phyloP scores from a whole-genome alignment of 2,888 invertebrate species.

The Zonitis immaculata region DNA sequence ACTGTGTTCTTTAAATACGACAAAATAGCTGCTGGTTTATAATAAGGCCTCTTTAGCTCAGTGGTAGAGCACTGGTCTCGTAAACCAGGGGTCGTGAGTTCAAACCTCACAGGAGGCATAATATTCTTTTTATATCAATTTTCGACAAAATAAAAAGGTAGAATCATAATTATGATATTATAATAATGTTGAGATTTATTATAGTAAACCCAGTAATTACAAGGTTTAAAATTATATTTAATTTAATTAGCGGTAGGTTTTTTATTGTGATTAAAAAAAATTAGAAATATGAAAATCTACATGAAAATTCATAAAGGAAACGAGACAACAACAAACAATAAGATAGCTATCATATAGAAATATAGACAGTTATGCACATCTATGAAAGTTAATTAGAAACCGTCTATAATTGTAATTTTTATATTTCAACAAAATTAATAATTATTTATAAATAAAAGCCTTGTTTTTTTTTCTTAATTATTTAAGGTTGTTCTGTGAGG shows the following conservation, averaged over 20 bases:
- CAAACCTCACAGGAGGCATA: constrained; percentile 77
- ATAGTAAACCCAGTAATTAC: too few species aligned
- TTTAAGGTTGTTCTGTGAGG: too few species aligned
- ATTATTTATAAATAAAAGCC: too few species aligned
- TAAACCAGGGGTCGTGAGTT: constrained; percentile 82
- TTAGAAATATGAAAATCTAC: neutral
- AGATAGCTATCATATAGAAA: neutral
- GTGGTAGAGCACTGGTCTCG: constrained; percentile 81
- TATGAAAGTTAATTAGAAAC: neutral
- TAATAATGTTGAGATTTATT: too few species aligned
- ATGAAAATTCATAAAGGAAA: constrained; percentile 16
- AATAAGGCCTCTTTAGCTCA: constrained; percentile 68
- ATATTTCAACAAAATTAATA: too few species aligned
- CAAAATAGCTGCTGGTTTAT: neutral
- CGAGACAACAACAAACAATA: neutral
- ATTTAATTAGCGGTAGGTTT: neutral
- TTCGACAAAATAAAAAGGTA: too few species aligned
- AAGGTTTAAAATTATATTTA: too few species aligned
- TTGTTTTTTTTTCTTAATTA: too few species aligned
- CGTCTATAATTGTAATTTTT: neutral
- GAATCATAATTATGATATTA: too few species aligned
- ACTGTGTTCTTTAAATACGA: neutral
- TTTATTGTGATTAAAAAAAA: neutral
- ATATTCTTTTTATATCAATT: neutral
- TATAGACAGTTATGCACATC: neutral